Conservation (phyloP, 2,888 invertebrate genomes). For the Panzeria rudis region DNA sequence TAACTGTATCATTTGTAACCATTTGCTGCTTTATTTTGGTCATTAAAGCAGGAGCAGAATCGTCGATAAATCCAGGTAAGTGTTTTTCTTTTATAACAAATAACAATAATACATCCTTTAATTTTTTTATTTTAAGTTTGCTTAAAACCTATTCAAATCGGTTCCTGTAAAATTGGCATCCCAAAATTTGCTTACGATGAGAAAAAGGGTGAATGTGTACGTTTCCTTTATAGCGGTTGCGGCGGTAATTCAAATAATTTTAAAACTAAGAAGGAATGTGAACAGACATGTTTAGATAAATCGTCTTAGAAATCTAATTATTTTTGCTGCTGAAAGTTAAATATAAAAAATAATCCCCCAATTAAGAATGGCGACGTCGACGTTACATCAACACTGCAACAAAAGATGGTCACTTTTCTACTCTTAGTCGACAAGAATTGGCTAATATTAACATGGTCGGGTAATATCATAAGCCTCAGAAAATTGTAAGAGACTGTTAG, state of each 20-base stretch:
- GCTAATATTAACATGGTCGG: too few relatives aligned
- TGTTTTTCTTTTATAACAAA: not conserved
- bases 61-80: conserved; percentile 55
- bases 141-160: conserved; percentile 87
- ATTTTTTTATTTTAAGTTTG: conserved; percentile 82
- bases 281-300: too few relatives aligned
- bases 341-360: too few relatives aligned
- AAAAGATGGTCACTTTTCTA: too few relatives aligned
- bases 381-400: too few relatives aligned
- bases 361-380: too few relatives aligned
- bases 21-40: conserved; percentile 43
- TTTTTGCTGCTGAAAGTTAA: too few relatives aligned
- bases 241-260: conserved; percentile 92
- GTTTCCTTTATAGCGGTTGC: conserved; percentile 91
- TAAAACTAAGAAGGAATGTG: too few relatives aligned
- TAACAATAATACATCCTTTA: not conserved
- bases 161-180: conserved; percentile 88
- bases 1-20: conserved; percentile 12
- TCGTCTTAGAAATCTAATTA: too few relatives aligned
- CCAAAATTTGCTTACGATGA: conserved; percentile 79
- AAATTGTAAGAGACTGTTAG: too few relatives aligned
- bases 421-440: too few relatives aligned
- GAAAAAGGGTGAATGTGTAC: conserved; percentile 85
- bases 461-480: too few relatives aligned
- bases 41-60: conserved; percentile 47